Evolutionary conservation across 2,797 vertebrate genomes (phyloP), one percentile per base, ranked within the genome.

Genomic region (Discoglossus pictus): DNA sequence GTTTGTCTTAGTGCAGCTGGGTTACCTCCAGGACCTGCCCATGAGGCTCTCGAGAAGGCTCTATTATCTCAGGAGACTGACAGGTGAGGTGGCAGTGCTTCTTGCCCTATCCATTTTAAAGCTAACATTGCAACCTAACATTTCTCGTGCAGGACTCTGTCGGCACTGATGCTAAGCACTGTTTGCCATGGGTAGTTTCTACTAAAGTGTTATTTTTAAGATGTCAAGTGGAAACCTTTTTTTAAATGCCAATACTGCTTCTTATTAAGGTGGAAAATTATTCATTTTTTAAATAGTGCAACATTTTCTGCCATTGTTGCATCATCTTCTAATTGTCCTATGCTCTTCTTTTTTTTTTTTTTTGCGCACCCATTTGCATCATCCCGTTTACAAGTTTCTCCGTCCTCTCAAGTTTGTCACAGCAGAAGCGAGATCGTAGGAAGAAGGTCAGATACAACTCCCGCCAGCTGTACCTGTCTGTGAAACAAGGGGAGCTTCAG

Each of bases 401-500:
- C n/a, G n/a, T n/a, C n/a, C n/a, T n/a, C n/a, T n/a, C n/a, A n/a
- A 71, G 40, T 25, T 36, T 62, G 12, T 17, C 12, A 0, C 1
- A 44, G 8, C 78, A 85, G 79, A 71, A 71, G 35, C 42, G 68
- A 58, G 68, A 71, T 50, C 60, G 76, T 82, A 88, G 89, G 74
- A 97, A 97, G 85, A 97, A 97, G 71, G 83, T 97, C 50, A 84
- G 94, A 11, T 97, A 95, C 80, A 94, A 97, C 78, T 94, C 94
- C 0, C 88, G 94, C 3, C 95, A 97, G 75, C 84, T 97, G 6
- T 95, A 96, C 74, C 90, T 93, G 2, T 93, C 93, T 0, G 92
- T 93, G 73, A 97, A 96, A 60, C 93, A 95, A 76, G 95, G 93
- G 1, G 94, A 97, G 58, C 90, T 92, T n/a, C 93, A 94, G 80